Conservation (phyloP, 2,888 invertebrate genomes). For the Gymnoscelis rufifasciata region DNA sequence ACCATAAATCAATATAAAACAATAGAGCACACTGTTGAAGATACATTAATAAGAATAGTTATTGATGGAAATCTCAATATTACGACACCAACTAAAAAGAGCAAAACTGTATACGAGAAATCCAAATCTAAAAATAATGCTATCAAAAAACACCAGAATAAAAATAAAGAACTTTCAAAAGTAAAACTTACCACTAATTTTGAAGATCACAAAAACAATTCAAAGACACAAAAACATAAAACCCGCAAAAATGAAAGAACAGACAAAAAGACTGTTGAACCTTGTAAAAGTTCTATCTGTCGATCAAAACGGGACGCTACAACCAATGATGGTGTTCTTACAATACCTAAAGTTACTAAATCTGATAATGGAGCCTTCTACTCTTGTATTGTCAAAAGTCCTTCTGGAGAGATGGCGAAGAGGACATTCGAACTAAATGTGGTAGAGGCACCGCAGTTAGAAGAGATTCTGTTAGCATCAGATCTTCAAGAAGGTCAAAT, state of each 20-base stretch:
- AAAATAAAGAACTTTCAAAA: too few relatives aligned
- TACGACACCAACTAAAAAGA: not conserved
- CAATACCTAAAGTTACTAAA: slow-evolving; percentile 80
- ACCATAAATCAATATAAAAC: not conserved
- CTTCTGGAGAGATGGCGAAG: slow-evolving; percentile 87
- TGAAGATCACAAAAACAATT: not conserved
- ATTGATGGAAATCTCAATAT: not conserved
- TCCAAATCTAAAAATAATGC: too few relatives aligned
- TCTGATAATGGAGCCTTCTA: slow-evolving; percentile 86
- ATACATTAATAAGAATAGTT: not conserved
- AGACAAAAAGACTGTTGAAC: not conserved
- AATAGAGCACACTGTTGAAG: not conserved
- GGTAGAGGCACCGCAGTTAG: slow-evolving; percentile 87
- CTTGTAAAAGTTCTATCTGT: not conserved
- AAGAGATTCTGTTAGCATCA: slow-evolving; percentile 88
- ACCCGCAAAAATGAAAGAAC: not conserved
- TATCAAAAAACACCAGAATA: too few relatives aligned
- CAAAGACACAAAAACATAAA: not conserved
- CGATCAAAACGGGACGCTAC: slow-evolving; percentile 45
- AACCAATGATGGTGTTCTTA: slow-evolving; percentile 74
- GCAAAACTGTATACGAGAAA: too few relatives aligned
- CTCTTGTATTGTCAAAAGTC: slow-evolving; percentile 87
- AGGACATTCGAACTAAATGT: slow-evolving; percentile 84
- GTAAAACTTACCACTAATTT: not conserved
- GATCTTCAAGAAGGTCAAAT: slow-evolving; percentile 90